phyloP scores from a whole-genome alignment of 2,113 vertebrate species.

The Rhineura floridana region DNA sequence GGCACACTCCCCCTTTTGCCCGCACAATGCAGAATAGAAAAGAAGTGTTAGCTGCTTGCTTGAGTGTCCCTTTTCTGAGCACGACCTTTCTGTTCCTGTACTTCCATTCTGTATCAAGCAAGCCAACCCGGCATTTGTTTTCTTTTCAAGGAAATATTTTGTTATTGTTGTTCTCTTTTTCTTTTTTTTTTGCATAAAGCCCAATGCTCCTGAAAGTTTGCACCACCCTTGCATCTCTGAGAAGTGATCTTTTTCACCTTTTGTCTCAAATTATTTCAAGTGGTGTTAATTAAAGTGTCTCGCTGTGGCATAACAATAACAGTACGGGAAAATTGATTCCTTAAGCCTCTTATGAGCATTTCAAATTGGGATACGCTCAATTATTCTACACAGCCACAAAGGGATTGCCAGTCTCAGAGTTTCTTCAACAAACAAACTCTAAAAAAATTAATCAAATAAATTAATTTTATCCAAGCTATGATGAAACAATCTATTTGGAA shows the following conservation, averaged over 20 bases:
- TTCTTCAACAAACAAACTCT: slow-evolving; percentile 7
- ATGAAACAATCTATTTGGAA: slow-evolving; percentile 1
- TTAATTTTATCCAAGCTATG: slow-evolving; percentile 10
- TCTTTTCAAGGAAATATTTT: background rate
- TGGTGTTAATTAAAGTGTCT: slow-evolving; percentile 35
- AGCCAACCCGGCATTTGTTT: background rate
- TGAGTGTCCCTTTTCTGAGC: background rate
- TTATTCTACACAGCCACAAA: slow-evolving; percentile 27
- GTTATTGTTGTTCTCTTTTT: background rate
- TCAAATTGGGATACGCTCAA: slow-evolving; percentile 18
- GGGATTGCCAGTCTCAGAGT: slow-evolving; percentile 12
- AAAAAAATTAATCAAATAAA: slow-evolving; percentile 25
- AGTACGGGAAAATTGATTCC: slow-evolving; percentile 29
- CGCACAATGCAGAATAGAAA: too few species aligned
- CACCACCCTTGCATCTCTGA: background rate
- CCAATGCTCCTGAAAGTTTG: background rate
- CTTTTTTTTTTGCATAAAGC: background rate
- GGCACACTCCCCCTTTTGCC: background rate
- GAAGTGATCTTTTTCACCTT: slow-evolving; percentile 18
- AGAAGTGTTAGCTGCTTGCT: too few species aligned
- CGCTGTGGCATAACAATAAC: slow-evolving; percentile 22
- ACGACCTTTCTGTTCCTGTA: background rate
- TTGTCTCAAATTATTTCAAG: slow-evolving; percentile 30
- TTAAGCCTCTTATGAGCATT: slow-evolving; percentile 36
- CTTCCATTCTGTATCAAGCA: background rate